A percentile compares a stretch with the other conserved stretches of the same genome.
These are phyloP conservation scores for Hemibagrus wyckioides DNA, from an alignment of 2,113 vertebrate genomes.

Conservation along the genomic window DNA sequence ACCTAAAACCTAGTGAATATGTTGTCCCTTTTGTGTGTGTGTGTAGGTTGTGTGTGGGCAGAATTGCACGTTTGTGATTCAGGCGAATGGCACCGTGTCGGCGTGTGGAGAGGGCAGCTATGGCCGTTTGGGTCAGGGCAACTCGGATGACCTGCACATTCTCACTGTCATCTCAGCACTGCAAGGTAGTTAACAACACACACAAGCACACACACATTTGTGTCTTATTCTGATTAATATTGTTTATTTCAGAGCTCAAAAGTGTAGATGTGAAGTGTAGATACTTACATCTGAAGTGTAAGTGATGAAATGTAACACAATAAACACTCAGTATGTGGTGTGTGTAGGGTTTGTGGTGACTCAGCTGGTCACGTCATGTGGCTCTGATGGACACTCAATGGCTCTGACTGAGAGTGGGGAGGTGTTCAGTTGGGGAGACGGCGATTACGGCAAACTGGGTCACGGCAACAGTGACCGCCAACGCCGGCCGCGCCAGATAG, in stretches of 20 bases:
- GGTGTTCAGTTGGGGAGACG: slow-evolving; percentile 83
- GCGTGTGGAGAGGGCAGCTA: slow-evolving; percentile 81
- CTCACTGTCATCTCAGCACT: slow-evolving; percentile 77
- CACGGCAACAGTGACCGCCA: slow-evolving; percentile 81
- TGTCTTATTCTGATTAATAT: not conserved
- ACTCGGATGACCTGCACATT: slow-evolving; percentile 78
- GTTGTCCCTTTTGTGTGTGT: not conserved
- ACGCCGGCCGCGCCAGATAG: slow-evolving; percentile 78
- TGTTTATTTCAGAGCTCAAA: not conserved
- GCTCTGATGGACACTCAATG: slow-evolving; percentile 80
- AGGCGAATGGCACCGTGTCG: slow-evolving; percentile 76
- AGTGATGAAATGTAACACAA: not conserved
- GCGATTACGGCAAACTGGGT: slow-evolving; percentile 81
- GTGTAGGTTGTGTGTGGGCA: slow-evolving; percentile 79
- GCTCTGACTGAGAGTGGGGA: slow-evolving; percentile 80
- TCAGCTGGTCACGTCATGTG: slow-evolving; percentile 78
- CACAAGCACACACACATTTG: not conserved
- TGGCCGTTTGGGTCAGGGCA: slow-evolving; percentile 79
- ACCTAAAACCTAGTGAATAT: not conserved
- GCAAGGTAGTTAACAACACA: slow-evolving; percentile 68
- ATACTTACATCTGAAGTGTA: not conserved
- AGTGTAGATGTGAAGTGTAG: too few species aligned
- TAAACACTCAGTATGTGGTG: not conserved
- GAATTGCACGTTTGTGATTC: slow-evolving; percentile 80
- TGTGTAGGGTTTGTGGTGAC: slow-evolving; percentile 77